These are phyloP conservation scores for Cichlasoma orientale DNA, from an alignment of 2,797 vertebrate species.

Conservation along the genomic window DNA sequence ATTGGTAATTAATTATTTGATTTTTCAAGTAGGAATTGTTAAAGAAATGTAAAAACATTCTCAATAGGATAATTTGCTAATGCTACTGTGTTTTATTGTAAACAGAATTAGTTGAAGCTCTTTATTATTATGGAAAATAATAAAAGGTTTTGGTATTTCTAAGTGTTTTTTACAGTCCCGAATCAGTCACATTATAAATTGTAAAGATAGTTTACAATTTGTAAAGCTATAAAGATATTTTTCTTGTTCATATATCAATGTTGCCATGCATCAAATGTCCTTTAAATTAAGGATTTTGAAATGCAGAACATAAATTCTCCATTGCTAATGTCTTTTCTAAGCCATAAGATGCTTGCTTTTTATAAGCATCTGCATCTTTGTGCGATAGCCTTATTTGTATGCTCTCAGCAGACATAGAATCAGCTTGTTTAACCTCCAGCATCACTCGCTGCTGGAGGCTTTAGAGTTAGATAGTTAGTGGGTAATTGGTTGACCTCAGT, in stretches of 20 bases:
- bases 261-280: background rate
- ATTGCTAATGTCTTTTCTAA: conserved; percentile 6
- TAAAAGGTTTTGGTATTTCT: background rate
- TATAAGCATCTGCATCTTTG: conserved; percentile 3
- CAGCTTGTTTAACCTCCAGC: conserved; percentile 29
- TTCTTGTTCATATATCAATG: background rate
- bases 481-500: conserved; percentile 3
- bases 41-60: background rate
- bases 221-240: background rate
- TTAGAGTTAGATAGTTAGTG: conserved; percentile 8
- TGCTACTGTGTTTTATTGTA: background rate
- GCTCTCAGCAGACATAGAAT: conserved; percentile 28
- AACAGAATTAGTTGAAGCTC: background rate
- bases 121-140: background rate
- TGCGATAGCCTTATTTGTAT: conserved; percentile 54
- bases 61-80: background rate
- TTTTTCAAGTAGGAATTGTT: background rate
- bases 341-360: conserved; percentile 11
- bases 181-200: background rate
- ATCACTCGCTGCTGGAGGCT: conserved; percentile 18
- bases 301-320: background rate
- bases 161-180: background rate
- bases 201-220: background rate
- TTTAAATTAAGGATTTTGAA: background rate
- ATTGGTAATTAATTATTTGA: background rate